Evolutionary conservation across 1,140 invertebrate genomes (phyloP).

Genomic region (Sycophila sp.): DNA sequence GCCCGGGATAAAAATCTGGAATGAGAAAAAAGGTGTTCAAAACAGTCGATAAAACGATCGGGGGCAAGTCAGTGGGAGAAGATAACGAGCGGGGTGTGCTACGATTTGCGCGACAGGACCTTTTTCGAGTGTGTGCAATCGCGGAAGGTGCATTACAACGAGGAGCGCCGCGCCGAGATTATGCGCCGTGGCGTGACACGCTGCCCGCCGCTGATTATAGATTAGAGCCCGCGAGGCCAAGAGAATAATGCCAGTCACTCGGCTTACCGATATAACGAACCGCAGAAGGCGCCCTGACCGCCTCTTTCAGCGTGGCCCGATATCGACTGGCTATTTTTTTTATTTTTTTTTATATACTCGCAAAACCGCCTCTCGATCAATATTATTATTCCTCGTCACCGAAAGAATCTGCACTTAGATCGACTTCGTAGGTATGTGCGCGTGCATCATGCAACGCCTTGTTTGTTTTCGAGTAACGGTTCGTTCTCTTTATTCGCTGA

Average conservation of each 20-base stretch:
- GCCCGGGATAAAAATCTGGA: not conserved
- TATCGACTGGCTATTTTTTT: not conserved
- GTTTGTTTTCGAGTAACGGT: not conserved
- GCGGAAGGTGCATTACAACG: not conserved
- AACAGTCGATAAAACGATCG: not conserved
- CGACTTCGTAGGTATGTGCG: not conserved
- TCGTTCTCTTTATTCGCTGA: too few species aligned
- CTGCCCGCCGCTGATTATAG: conserved; percentile 52
- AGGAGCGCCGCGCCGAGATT: conserved; percentile 28
- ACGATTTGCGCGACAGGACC: not conserved
- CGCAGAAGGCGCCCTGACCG: conserved; percentile 32
- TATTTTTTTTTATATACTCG: not conserved
- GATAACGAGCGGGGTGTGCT: not conserved
- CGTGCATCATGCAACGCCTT: not conserved
- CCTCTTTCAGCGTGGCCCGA: conserved; percentile 11
- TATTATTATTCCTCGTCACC: conserved; percentile 13
- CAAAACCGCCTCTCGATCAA: conserved; percentile 15
- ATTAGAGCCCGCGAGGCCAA: conserved; percentile 43
- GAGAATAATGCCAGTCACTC: conserved; percentile 54
- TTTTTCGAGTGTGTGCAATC: not conserved
- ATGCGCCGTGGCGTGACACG: conserved; percentile 46
- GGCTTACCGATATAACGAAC: conserved; percentile 38
- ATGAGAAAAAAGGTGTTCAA: not conserved
- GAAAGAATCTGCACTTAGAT: not conserved
- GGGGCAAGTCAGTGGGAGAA: not conserved